Base-by-base conservation (phyloP, 2,797 vertebrate species). In the Tangara arthus region DNA sequence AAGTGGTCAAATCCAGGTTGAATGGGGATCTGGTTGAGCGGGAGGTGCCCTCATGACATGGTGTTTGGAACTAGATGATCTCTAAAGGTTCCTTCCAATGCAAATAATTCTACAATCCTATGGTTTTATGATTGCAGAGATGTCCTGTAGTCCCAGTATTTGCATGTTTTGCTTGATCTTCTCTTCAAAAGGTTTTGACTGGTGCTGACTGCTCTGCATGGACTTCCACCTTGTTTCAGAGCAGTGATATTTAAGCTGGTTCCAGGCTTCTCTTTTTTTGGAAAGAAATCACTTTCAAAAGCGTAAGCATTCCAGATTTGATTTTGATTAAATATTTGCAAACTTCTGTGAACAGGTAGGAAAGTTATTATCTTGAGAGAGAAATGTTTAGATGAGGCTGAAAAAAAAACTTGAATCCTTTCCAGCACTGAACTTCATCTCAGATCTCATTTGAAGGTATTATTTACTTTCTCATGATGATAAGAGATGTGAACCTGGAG, bases 321-420 rank as follows among this genome's bases (percentile, higher is more conserved):
- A 80, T 92, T 87, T 82, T 68, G n/a, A 68, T 89, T 82, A 80
- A 92, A 50, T 91, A 90, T 93, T 95, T 95, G 50, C 64, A 87
- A 94, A 90, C 46, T 86, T 78, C 37, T 56, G 17, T 75, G 34
- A 87, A 69, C 9, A 65, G 49, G 39, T 28, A 73, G 63, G 44
- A 76, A 92, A 90, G 37, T 82, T 92, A 73, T 80, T 95, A 95
- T 89, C 78, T 82, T 78, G 39, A 93, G 87, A 93, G 75, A 42
- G 39, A 89, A 92, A 82, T 64, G 19, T 82, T 97, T 93, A 88
- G 59, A 87, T 61, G 68, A 90, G 60, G 16, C 50, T 85, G 68
- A 87, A 92, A 91, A 55, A 55, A 64, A 66, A 77, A 16, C 19
- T 66, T 93, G 78, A 85, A 87, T 75, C 15, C 85, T 95, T 96